A percentile compares a stretch with the other conserved stretches of the same genome.
phyloP scores from a whole-genome alignment of 2,797 vertebrate genomes.

The Spinibarbus caldwelli region DNA sequence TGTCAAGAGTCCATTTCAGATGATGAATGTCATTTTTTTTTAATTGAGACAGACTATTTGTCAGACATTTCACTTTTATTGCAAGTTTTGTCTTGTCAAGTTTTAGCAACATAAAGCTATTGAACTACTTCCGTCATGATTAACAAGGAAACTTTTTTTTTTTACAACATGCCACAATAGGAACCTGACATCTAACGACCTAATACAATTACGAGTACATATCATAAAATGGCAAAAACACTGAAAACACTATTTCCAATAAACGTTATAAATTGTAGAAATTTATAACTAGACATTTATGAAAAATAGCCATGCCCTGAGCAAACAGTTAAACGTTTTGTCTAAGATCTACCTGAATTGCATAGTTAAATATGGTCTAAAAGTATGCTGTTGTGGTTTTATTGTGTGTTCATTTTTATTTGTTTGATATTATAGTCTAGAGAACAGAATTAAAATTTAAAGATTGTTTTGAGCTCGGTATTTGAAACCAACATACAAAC shows the following conservation, averaged over 20 bases:
- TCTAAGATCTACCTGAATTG: background rate
- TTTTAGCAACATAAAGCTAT: background rate
- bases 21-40: background rate
- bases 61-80: background rate
- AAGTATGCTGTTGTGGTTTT: background rate
- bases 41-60: background rate
- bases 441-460: background rate
- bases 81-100: too few relatives aligned
- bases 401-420: background rate
- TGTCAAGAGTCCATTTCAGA: background rate
- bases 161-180: background rate
- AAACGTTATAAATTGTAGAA: background rate
- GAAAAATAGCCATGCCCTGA: too few relatives aligned
- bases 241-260: background rate
- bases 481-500: background rate
- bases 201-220: background rate
- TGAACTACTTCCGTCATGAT: background rate
- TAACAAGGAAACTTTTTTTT: background rate
- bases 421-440: background rate
- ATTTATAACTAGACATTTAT: background rate
- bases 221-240: too few relatives aligned
- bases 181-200: background rate
- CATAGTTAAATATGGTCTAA: background rate
- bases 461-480: background rate
- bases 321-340: too few relatives aligned